A percentile compares a stretch with the other conserved stretches of the same genome.
Conservation (phyloP, 2,888 invertebrate genomes). For the Piscicola geometra region DNA sequence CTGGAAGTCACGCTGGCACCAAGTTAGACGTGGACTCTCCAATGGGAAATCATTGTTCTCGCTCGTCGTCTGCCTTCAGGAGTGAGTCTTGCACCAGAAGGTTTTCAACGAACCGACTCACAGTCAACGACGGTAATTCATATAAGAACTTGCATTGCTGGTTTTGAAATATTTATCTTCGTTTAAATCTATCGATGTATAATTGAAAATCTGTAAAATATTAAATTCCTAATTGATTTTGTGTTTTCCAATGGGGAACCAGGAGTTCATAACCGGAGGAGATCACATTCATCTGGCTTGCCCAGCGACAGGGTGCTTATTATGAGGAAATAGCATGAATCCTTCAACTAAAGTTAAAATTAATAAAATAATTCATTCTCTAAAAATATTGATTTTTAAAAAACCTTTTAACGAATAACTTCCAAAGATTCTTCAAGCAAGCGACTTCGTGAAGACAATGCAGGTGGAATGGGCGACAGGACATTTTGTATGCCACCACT, state of each 20-base stretch:
- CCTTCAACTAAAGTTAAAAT: background rate
- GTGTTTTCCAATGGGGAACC: no score
- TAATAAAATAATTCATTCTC: background rate
- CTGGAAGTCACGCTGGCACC: background rate
- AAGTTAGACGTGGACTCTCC: background rate
- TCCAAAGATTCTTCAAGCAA: constrained; percentile 30
- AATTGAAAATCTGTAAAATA: no score
- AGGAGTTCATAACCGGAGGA: constrained; percentile 23
- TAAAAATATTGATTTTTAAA: background rate
- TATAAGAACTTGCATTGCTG: no score
- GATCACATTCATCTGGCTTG: constrained; percentile 19
- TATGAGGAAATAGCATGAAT: background rate
- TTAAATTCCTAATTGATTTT: no score
- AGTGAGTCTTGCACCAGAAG: background rate
- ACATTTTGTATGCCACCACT: constrained; percentile 36
- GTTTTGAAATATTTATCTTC: no score
- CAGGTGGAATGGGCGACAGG: constrained; percentile 39
- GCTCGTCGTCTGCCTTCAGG: background rate
- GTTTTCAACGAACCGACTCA: background rate
- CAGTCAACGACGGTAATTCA: background rate
- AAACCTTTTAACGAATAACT: background rate
- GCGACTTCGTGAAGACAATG: constrained; percentile 34
- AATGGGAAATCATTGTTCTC: background rate
- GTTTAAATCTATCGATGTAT: no score
- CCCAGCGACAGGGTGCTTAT: constrained; percentile 23